Evolutionary conservation across 1,140 invertebrate genomes (phyloP).

Genomic region (Geopemphigus sp.): DNA sequence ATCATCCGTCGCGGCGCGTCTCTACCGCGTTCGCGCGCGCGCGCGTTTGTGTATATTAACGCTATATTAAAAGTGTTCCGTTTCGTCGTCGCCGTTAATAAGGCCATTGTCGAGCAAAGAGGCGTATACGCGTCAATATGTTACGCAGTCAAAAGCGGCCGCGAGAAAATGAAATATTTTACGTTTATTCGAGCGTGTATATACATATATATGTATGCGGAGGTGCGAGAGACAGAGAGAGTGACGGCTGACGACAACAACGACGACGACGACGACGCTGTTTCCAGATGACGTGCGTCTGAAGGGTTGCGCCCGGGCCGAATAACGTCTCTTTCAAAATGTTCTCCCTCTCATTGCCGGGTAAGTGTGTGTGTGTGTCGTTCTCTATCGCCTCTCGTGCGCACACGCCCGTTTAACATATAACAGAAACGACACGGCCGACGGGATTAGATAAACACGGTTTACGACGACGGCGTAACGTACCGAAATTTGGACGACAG

Average conservation of each 20-base stretch:
- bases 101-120: conserved; percentile 27
- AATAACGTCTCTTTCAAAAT: background rate
- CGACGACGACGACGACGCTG: background rate
- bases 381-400: background rate
- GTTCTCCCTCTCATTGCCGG: too few relatives aligned
- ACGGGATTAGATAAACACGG: too few relatives aligned
- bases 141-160: background rate
- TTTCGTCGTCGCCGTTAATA: conserved; percentile 44
- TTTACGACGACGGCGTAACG: too few relatives aligned
- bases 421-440: too few relatives aligned
- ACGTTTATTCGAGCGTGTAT: conserved; percentile 23
- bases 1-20: background rate
- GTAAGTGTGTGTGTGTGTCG: too few relatives aligned
- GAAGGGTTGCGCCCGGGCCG: conserved; percentile 15
- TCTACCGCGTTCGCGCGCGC: background rate
- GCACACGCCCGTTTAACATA: fast-evolving
- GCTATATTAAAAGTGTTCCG: conserved; percentile 1
- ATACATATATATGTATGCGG: too few relatives aligned
- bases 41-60: too few relatives aligned
- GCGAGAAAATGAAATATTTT: conserved; percentile 22
- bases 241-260: too few relatives aligned
- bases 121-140: background rate
- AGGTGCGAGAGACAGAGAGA: background rate
- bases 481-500: too few relatives aligned
- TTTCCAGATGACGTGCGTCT: conserved; percentile 15